Conservation (phyloP, 2,113 vertebrate genomes). For the Platysternon megacephalum region DNA sequence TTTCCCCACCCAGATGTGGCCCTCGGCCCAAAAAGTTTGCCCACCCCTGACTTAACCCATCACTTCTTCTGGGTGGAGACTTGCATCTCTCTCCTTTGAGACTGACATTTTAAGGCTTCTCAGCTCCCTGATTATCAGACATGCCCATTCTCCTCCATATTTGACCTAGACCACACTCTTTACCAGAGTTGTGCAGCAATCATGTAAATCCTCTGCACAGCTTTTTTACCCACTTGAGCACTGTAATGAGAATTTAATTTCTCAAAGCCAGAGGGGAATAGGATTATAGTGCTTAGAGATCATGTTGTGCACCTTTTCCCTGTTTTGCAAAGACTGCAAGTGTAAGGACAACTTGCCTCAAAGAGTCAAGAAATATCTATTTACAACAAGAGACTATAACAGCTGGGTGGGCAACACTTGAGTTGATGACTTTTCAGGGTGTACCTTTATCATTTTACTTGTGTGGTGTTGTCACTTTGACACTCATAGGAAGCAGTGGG, state of each 20-base stretch:
- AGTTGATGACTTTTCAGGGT: neutral
- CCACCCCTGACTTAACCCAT: too few relatives aligned
- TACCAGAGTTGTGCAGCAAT: neutral
- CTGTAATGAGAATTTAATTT: neutral
- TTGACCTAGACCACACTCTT: neutral
- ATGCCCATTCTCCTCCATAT: neutral
- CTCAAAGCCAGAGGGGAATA: neutral
- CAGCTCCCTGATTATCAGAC: neutral
- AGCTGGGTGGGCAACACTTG: neutral
- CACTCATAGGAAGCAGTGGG: neutral
- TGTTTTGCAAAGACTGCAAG: neutral
- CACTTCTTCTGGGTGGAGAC: too few relatives aligned
- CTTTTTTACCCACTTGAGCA: neutral
- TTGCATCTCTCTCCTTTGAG: too few relatives aligned
- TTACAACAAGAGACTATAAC: neutral
- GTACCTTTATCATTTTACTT: neutral
- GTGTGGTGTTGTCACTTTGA: accelerated
- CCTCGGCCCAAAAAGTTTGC: too few relatives aligned
- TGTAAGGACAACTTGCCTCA: neutral
- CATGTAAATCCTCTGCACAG: neutral
- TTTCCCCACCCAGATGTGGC: too few relatives aligned
- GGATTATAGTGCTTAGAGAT: accelerated
- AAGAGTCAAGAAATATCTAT: neutral
- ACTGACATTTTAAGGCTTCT: neutral
- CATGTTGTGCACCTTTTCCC: neutral